phyloP scores from a whole-genome alignment of 2,113 vertebrate genomes.

The Chrysochloris asiatica region DNA sequence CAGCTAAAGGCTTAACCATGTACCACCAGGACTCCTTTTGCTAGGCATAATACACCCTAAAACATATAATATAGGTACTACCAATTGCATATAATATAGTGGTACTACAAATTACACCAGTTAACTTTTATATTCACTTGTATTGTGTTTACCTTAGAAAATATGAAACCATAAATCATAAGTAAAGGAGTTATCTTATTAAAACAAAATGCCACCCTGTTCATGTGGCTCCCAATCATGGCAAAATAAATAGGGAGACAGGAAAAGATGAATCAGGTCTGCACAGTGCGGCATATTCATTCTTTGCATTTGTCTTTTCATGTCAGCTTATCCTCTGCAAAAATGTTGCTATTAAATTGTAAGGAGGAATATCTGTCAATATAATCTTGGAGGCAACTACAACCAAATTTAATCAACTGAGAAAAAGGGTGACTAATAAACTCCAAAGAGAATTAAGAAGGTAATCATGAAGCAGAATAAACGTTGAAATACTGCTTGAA shows the following conservation, averaged over 20 bases:
- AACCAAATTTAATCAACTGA: conserved; percentile 82
- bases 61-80: conserved; percentile 73
- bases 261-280: conserved; percentile 51
- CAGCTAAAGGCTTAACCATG: not conserved
- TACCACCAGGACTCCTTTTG: not conserved
- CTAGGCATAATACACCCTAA: conserved; percentile 59
- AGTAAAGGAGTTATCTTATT: conserved; percentile 65
- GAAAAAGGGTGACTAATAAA: conserved; percentile 81
- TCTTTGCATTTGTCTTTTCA: conserved; percentile 82
- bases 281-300: conserved; percentile 58
- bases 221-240: conserved; percentile 61
- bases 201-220: conserved; percentile 70
- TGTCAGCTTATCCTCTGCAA: conserved; percentile 78
- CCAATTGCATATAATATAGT: conserved; percentile 65
- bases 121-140: conserved; percentile 72
- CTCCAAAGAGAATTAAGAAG: conserved; percentile 77
- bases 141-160: conserved; percentile 76
- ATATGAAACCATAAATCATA: conserved; percentile 77
- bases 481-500: conserved; percentile 52
- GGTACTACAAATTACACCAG: conserved; percentile 73
- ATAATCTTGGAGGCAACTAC: conserved; percentile 79
- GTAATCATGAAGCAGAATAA: conserved; percentile 70
- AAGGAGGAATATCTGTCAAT: conserved; percentile 84
- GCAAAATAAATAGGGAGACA: conserved; percentile 61
- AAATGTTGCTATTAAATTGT: conserved; percentile 78